Evolutionary conservation across 1,140 invertebrate species (phyloP).

Genomic region (Augochlora pura): DNA sequence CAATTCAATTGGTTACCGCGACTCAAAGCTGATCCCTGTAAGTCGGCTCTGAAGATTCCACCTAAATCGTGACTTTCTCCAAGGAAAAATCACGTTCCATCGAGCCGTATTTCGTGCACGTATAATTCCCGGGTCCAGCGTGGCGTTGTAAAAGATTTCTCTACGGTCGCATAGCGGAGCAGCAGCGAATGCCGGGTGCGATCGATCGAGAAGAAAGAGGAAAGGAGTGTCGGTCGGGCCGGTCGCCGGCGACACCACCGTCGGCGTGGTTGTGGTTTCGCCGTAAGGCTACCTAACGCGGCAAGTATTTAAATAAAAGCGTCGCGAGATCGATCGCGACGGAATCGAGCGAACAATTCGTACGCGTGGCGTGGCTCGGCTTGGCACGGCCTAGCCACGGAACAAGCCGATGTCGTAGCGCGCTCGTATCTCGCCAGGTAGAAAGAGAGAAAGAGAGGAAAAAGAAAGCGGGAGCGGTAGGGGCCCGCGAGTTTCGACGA

Average conservation of each 20-base stretch:
- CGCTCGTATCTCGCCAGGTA: neutral
- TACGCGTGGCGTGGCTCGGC: neutral
- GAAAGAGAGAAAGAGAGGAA: no score
- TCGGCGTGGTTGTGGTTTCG: neutral
- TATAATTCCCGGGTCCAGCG: neutral
- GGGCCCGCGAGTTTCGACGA: neutral
- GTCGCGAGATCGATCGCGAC: conserved; percentile 18
- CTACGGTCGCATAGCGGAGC: neutral
- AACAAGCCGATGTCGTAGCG: neutral
- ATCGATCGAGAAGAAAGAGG: neutral
- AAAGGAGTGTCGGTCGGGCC: conserved; percentile 7
- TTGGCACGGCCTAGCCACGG: no score
- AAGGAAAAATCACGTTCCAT: no score
- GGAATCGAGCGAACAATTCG: conserved; percentile 2
- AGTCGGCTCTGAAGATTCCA: no score
- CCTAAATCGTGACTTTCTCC: no score
- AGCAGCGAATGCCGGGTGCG: no score
- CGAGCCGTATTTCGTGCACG: no score
- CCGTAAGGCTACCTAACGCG: neutral
- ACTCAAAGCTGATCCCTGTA: no score
- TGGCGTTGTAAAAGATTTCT: neutral
- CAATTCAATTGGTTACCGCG: no score
- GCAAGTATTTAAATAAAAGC: conserved; percentile 8
- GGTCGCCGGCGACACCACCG: no score
- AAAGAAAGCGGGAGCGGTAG: neutral